phyloP scores from a whole-genome alignment of 2,113 vertebrate species.

The Coptodon rendalli region DNA sequence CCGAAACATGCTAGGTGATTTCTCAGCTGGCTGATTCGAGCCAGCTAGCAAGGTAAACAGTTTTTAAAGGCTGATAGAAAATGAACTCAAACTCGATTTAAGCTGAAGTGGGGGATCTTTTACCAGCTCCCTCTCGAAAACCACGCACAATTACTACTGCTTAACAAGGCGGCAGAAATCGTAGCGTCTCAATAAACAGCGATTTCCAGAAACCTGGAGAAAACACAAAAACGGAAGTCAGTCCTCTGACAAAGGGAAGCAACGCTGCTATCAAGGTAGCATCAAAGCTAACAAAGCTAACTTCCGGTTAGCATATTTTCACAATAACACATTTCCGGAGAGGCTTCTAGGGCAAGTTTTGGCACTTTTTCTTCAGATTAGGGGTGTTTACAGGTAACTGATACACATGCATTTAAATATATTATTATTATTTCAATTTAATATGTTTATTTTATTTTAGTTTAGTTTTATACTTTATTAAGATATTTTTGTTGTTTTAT shows the following conservation, averaged over 20 bases:
- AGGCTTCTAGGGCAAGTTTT: not conserved
- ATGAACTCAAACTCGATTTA: not conserved
- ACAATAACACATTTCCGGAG: conserved; percentile 24
- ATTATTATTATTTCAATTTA: not conserved
- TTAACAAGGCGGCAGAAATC: not conserved
- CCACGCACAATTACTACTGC: not conserved
- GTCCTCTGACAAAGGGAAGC: conserved; percentile 73
- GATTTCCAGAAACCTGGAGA: conserved; percentile 62
- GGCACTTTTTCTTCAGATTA: not conserved
- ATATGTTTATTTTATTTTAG: not conserved
- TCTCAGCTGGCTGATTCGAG: conserved; percentile 65
- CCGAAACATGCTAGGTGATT: conserved; percentile 72
- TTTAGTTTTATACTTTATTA: not conserved
- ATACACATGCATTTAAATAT: not conserved
- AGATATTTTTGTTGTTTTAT: not conserved
- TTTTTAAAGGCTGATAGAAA: conserved; percentile 21
- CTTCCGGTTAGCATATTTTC: conserved; percentile 3
- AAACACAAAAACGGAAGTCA: conserved; percentile 74
- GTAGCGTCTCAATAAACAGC: not conserved
- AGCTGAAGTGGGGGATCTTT: not conserved
- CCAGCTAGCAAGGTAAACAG: conserved; percentile 64
- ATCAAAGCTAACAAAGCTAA: not conserved
- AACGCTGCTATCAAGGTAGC: conserved; percentile 9
- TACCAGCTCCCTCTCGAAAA: not conserved
- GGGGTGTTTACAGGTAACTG: not conserved